A percentile compares a stretch with the other conserved stretches of the same genome.
Conservation (phyloP, 2,888 invertebrate species). For the Apamea anceps region DNA sequence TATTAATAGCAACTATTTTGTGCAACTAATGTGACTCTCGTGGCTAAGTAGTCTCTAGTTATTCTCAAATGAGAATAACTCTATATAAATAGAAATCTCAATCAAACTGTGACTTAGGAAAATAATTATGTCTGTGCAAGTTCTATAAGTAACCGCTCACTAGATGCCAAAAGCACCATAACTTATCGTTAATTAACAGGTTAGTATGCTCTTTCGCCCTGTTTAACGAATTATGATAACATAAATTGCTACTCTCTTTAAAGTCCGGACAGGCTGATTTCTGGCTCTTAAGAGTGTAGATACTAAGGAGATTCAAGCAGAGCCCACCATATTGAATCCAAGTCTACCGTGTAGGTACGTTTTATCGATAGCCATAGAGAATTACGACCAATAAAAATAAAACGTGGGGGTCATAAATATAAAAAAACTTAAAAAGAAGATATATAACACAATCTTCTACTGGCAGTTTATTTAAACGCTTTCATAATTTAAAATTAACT, state of each 20-base stretch:
- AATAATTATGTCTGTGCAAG: neutral
- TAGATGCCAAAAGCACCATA: neutral
- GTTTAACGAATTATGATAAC: neutral
- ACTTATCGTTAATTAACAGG: neutral
- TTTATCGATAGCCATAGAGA: conserved; percentile 66
- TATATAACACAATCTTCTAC: neutral
- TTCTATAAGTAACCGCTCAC: conserved; percentile 19
- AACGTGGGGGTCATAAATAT: conserved; percentile 52
- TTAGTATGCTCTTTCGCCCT: neutral
- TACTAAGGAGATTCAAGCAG: conserved; percentile 11
- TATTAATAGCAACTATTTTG: neutral
- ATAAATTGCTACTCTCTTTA: conserved; percentile 7
- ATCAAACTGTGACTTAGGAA: neutral
- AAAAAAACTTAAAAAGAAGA: neutral
- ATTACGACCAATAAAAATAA: conserved; percentile 77
- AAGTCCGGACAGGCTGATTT: neutral
- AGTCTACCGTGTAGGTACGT: conserved; percentile 17
- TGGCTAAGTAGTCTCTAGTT: neutral
- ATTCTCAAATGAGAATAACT: neutral
- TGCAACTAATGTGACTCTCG: too few species aligned
- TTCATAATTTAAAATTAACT: conserved; percentile 15
- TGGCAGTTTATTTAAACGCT: conserved; percentile 5
- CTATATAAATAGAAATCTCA: neutral
- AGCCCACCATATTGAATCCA: conserved; percentile 23
- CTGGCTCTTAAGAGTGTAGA: neutral